A percentile compares a stretch with the other conserved stretches of the same genome.
These are phyloP conservation scores for Metallyticus violacea DNA, from an alignment of 2,888 invertebrate species.

Conservation along the genomic window DNA sequence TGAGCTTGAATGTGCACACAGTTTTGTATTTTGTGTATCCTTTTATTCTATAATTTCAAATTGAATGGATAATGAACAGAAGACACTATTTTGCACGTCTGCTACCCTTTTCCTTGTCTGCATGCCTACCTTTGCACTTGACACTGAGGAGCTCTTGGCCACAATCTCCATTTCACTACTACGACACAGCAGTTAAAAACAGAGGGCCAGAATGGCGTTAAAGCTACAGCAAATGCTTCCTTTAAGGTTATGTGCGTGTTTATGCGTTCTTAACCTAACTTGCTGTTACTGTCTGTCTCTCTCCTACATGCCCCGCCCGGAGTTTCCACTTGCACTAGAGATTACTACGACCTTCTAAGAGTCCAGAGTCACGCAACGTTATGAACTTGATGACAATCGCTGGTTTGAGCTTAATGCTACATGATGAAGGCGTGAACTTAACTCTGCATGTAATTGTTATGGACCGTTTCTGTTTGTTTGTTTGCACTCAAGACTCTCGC, in stretches of 20 bases:
- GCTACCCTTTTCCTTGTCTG: neutral
- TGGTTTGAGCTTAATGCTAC: neutral
- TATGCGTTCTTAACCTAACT: slow-evolving; percentile 43
- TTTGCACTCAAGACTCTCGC: neutral
- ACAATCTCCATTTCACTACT: neutral
- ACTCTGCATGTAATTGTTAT: neutral
- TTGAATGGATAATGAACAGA: too few species aligned
- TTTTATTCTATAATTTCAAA: too few species aligned
- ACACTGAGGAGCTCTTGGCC: neutral
- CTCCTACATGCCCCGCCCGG: neutral
- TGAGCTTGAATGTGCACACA: too few species aligned
- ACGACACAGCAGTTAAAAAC: neutral
- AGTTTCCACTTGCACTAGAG: neutral
- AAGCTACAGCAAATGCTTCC: slow-evolving; percentile 49
- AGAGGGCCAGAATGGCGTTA: slow-evolving; percentile 43
- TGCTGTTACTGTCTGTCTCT: neutral
- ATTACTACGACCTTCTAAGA: neutral
- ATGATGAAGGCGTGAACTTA: neutral
- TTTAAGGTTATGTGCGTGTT: slow-evolving; percentile 46
- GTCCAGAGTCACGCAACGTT: neutral
- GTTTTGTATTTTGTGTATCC: too few species aligned
- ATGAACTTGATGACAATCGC: neutral
- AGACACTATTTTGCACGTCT: too few species aligned
- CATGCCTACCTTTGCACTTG: neutral
- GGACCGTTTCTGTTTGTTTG: neutral